phyloP scores from a whole-genome alignment of 23 tunicate genomes.

The Styela clava region DNA sequence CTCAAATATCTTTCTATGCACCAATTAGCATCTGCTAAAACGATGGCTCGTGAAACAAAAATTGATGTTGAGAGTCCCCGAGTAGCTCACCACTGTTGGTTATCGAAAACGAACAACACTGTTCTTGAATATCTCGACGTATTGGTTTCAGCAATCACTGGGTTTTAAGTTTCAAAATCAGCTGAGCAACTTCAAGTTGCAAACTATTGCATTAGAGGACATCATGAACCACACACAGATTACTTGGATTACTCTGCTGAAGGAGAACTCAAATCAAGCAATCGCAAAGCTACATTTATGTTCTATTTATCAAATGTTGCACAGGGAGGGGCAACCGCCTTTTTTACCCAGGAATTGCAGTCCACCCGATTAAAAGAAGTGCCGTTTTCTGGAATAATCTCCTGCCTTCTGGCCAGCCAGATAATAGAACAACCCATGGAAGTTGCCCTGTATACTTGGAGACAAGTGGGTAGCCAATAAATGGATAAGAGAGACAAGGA shows the following conservation, averaged over 20 bases:
- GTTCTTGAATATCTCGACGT: background rate
- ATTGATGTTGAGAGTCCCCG: background rate
- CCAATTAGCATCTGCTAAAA: background rate
- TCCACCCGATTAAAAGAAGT: slow-evolving; percentile 20
- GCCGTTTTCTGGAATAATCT: slow-evolving; percentile 28
- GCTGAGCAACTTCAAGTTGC: slow-evolving; percentile 6
- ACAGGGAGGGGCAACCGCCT: slow-evolving; percentile 23
- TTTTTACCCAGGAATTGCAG: slow-evolving; percentile 6
- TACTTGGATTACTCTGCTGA: background rate
- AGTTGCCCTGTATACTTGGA: slow-evolving; percentile 37
- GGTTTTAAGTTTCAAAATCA: background rate
- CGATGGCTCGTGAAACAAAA: background rate
- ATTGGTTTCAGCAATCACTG: background rate
- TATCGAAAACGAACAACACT: background rate
- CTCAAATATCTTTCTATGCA: background rate
- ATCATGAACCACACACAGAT: slow-evolving; percentile 1
- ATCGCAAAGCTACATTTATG: slow-evolving; percentile 27
- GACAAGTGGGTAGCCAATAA: slow-evolving; percentile 29
- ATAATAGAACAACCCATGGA: slow-evolving; percentile 10
- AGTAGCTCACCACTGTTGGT: background rate
- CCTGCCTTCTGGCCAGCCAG: background rate
- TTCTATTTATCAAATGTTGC: slow-evolving; percentile 26
- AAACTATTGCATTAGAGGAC: slow-evolving; percentile 21
- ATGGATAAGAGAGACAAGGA: slow-evolving; percentile 21
- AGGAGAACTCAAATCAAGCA: background rate